Percentiles rank a stretch among this genome's conserved stretches.
Evolutionary conservation across 2,888 invertebrate genomes (phyloP).

Genomic region (Zelleria hepariella): DNA sequence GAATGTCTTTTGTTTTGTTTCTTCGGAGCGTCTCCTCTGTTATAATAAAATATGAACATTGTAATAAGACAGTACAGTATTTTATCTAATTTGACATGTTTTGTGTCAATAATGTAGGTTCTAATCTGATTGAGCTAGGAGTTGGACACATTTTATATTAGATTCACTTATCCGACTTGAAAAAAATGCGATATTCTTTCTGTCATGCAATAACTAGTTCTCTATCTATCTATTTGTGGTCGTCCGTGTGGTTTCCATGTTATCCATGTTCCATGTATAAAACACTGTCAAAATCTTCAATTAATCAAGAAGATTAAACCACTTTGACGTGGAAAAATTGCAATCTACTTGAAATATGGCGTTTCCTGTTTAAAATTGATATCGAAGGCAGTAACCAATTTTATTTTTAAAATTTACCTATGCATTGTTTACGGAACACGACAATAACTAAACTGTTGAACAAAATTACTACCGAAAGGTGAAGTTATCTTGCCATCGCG

Average conservation of each 20-base stretch:
- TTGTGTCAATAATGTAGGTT: too few relatives aligned
- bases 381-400: not conserved
- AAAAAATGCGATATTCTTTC: too few relatives aligned
- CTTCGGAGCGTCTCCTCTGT: not conserved
- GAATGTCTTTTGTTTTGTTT: slow-evolving; percentile 12
- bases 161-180: too few relatives aligned
- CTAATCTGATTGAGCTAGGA: too few relatives aligned
- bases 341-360: not conserved
- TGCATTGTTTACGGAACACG: not conserved
- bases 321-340: not conserved
- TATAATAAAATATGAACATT: not conserved
- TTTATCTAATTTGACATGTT: not conserved
- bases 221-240: too few relatives aligned
- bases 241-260: too few relatives aligned
- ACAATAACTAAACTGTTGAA: not conserved
- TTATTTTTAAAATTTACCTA: not conserved
- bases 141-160: too few relatives aligned
- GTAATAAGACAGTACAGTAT: not conserved
- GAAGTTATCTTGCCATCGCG: not conserved
- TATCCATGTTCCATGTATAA: too few relatives aligned
- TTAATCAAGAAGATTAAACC: too few relatives aligned
- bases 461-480: not conserved
- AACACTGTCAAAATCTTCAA: too few relatives aligned
- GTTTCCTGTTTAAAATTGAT: not conserved
- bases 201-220: too few relatives aligned